Base-by-base conservation (phyloP, 2,888 invertebrate species). In the Pollenia griseotomentosa region DNA sequence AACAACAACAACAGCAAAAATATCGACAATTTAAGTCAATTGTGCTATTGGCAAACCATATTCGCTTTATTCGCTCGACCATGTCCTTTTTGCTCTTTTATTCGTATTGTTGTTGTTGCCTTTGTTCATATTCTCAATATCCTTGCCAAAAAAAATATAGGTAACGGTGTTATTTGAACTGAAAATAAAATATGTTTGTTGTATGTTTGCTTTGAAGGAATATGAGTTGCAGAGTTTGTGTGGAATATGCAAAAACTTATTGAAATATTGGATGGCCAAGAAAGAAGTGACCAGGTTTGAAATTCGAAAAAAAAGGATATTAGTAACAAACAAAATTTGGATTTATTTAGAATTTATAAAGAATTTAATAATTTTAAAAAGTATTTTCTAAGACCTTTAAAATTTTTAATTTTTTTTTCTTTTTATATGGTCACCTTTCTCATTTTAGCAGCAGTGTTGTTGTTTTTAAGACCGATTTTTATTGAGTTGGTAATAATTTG, bases 401-500 rank as follows among this genome's bases (percentile, higher is more conserved):
- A 2, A 33, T 33, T 33, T 33, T 33, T 33, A 5, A 33, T 33
- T 6, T 33, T 6, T 5, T 33, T 63, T 44, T 16, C 48, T 44
- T 2, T 14, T n/a, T 10, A 8, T 19, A 1, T 77, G 75, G 78
- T 11, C 78, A 77, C 77, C 78, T 42, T 73, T 19, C 14, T 0
- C 40, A 33, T 75, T 59, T 63, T 63, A 42, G 23, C 40, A 42
- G 42, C 59, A 68, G 44, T 55, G 1, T n/a, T 55, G 19, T 16
- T 55, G 10, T 75, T 65, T 77, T 46, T 66, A 33, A 51, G 74
- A 33, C 8, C 66, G 14, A 65, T 73, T 79, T 70, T 80, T 80
- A 85, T 85, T 80, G 84, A 80, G 79, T 85, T 85, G 61, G 66
- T 74, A 85, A 85, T 85, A 85, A 85, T 85, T 85, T 70, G 84